Base-by-base conservation (phyloP, 2,113 vertebrate genomes). In the Loxodonta africana region DNA sequence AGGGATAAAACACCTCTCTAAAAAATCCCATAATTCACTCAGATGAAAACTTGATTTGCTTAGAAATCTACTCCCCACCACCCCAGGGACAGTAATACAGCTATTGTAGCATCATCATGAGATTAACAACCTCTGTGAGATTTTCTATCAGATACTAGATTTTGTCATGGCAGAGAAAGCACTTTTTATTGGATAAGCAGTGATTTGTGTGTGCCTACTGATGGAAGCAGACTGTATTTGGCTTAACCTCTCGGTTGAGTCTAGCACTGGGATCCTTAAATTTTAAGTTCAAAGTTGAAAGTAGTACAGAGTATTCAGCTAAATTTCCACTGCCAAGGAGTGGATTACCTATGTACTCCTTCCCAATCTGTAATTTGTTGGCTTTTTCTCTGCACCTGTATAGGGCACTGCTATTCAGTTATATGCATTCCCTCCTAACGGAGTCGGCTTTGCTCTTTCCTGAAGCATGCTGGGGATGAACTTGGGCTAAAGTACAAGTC, bases 31-130 rank as follows among this genome's bases (percentile, higher is more conserved):
- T 77, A 92, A 74, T 74, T 96, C 44, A 83, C 15, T 18, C 14
- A 94, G 83, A 94, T 95, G 6, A 86, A 95, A 91, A 86, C 5
- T 90, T 74, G 30, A 90, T 90, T 96, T 87, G 28, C 33, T 94
- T 96, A 53, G 8, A 95, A 95, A 89, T 86, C 17, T 83, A 60
- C 8, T 30, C 21, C 6, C 3, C 21, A 65, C 11, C 26, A 48
- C 14, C 5, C 1, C 0, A 69, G 37, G 5, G 69, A 44, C 53
- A 87, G 62, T 0, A 2, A 81, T 97, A 77, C 1, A 94, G 76
- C 18, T 95, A 69, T n/a, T 92, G 1, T 57, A 89, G 60, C n/a
- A 77, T 94, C 63, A 93, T 92, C 57, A 87, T 5, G 26, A 94
- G 21, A 87, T 96, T 96, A 88, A 60, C 63, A 90, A 74, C 3